These are phyloP conservation scores for Ectropis grisescens DNA, from an alignment of 1,140 invertebrate genomes.

Conservation along the genomic window DNA sequence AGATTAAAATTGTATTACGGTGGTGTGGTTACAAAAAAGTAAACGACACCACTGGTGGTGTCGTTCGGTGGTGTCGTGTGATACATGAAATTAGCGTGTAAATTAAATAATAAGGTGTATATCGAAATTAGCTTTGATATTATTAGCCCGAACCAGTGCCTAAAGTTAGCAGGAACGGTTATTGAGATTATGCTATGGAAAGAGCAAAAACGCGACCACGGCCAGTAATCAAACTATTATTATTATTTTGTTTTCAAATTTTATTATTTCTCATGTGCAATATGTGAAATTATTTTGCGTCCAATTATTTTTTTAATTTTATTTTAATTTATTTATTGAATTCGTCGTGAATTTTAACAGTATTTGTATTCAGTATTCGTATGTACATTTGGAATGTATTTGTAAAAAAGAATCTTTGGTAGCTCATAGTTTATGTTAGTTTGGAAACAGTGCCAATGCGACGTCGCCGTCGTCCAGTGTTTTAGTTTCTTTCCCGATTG, in stretches of 20 bases:
- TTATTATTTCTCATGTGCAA: constrained; percentile 41
- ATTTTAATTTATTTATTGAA: constrained; percentile 25
- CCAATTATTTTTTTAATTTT: constrained; percentile 38
- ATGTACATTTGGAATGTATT: constrained; percentile 17
- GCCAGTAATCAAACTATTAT: constrained; percentile 28
- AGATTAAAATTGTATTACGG: too few species aligned
- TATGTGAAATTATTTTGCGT: constrained; percentile 60
- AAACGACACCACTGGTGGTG: too few species aligned
- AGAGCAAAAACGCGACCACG: constrained; percentile 13
- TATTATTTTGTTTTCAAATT: constrained; percentile 18
- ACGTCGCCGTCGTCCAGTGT: constrained; percentile 31
- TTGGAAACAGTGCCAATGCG: constrained; percentile 37
- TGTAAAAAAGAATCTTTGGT: constrained; percentile 22
- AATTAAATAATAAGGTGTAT: constrained; percentile 43
- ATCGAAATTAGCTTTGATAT: constrained; percentile 60
- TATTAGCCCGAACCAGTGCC: constrained; percentile 57
- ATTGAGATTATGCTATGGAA: constrained; percentile 30
- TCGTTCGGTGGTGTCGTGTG: too few species aligned
- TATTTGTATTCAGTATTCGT: constrained; percentile 54
- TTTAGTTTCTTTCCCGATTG: constrained; percentile 21
- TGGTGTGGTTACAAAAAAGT: too few species aligned
- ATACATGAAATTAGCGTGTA: constrained; percentile 18
- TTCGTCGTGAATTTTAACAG: constrained; percentile 50
- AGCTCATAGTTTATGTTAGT: constrained; percentile 24
- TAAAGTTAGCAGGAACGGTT: constrained; percentile 36